Base-by-base conservation (phyloP, 1,140 invertebrate species). In the Anoplolepis gracilipes region DNA sequence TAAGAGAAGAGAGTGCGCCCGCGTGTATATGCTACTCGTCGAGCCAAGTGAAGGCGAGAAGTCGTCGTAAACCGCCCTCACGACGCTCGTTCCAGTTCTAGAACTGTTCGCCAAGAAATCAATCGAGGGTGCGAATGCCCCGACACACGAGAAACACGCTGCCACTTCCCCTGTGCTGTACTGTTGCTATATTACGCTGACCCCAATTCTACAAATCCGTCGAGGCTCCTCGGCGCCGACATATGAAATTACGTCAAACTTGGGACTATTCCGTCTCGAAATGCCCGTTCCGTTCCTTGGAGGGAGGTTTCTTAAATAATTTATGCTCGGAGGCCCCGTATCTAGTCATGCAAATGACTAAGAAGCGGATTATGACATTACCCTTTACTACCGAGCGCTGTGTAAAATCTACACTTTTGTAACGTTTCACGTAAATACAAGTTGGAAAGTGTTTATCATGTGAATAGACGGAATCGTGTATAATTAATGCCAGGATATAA, bases 51-150 rank as follows among this genome's bases (percentile, higher is more conserved):
- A 61, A 61, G 22, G 39, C 8, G 53, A 57, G 46, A 39, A 28
- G 39, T 8, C 39, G 28, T 19, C 46, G 33, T 25, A 62, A 82
- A 73, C 11, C 67, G 67, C 36, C 28, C 67, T 73, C 78, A 36
- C 67, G 67, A 61, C 53, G 78, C 67, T 82, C 53, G 67, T 82
- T 82, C 78, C 53, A 57, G 36, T 82, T 82, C 49, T 28, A 25
- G 53, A 72, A 61, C 67, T 61, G 25, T 82, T 73, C 53, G 53
- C 67, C 67, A 73, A 82, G 53, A 82, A 82, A 82, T 82, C 78
- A 82, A 82, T 82, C 67, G 78, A 82, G 78, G 67, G 53, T 72
- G 67, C 78, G 78, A 82, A 82, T 59, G 25, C 36, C 53, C 28
- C 67, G 53, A 82, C 55, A 39, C 39, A 59, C 36, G 78, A 61